A percentile compares a stretch with the other conserved stretches of the same genome.
Conservation (phyloP, 2,797 vertebrate genomes). For the Notamacropus eugenii region DNA sequence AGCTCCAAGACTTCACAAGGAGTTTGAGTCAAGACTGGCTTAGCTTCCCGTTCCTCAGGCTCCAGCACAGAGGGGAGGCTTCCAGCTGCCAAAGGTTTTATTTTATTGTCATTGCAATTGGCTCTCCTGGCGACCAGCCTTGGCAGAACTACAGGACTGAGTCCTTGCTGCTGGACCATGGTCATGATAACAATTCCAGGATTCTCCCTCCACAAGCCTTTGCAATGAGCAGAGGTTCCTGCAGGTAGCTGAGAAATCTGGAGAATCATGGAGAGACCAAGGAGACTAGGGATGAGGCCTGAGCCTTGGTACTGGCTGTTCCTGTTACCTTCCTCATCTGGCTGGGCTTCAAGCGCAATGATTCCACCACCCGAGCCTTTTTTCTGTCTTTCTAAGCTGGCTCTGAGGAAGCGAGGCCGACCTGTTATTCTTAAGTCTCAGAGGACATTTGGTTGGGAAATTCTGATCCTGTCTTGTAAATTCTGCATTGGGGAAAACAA, state of each 20-base stretch:
- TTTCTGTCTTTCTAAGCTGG: slow-evolving; percentile 83
- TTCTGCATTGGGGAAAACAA: not conserved
- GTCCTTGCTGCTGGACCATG: slow-evolving; percentile 60
- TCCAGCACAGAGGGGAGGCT: slow-evolving; percentile 70
- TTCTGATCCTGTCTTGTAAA: slow-evolving; percentile 53
- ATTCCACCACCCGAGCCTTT: slow-evolving; percentile 70
- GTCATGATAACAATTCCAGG: slow-evolving; percentile 84
- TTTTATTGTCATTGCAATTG: slow-evolving; percentile 86
- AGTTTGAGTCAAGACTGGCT: slow-evolving; percentile 76
- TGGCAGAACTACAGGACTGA: slow-evolving; percentile 81
- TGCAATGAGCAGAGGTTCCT: slow-evolving; percentile 74
- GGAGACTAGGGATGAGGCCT: slow-evolving; percentile 68
- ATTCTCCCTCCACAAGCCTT: slow-evolving; percentile 75
- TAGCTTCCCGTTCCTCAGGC: slow-evolving; percentile 73
- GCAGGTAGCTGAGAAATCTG: slow-evolving; percentile 56
- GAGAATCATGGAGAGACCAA: slow-evolving; percentile 45
- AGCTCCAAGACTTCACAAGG: slow-evolving; percentile 80
- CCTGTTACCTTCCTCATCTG: slow-evolving; percentile 76
- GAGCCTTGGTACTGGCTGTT: slow-evolving; percentile 81
- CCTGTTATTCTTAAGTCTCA: slow-evolving; percentile 77
- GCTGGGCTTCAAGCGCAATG: slow-evolving; percentile 74
- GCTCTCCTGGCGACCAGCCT: slow-evolving; percentile 69
- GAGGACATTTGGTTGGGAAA: slow-evolving; percentile 79
- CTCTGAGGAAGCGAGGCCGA: slow-evolving; percentile 72
- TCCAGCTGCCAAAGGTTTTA: slow-evolving; percentile 81